Percentiles rank a stretch among this genome's conserved stretches.
Evolutionary conservation across 2,888 invertebrate genomes (phyloP).

Genomic region (Sepiola atlantica): DNA sequence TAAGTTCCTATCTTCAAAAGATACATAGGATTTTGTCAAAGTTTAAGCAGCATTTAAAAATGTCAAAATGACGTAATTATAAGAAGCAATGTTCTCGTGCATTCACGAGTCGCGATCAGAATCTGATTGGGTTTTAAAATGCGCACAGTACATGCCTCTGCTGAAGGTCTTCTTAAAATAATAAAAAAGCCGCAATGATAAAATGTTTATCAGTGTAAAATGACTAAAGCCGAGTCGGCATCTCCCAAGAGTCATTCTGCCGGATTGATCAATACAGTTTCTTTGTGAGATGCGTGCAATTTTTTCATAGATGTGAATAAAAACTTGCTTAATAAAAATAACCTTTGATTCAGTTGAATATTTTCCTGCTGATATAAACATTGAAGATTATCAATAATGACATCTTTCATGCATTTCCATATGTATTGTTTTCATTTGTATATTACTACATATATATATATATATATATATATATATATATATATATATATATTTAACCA

Average conservation of each 20-base stretch:
- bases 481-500: no score
- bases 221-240: neutral
- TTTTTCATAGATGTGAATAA: neutral
- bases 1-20: no score
- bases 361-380: neutral
- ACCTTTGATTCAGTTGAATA: neutral
- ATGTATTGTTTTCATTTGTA: neutral
- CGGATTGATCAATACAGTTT: neutral
- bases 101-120: neutral
- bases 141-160: neutral
- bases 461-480: no score
- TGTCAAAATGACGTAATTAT: neutral
- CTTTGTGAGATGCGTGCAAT: neutral
- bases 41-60: neutral
- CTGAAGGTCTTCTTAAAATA: neutral
- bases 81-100: neutral
- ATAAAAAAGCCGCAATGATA: neutral
- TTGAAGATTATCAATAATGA: neutral
- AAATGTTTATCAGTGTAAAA: neutral
- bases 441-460: no score
- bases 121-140: neutral
- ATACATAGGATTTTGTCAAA: neutral
- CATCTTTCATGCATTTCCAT: neutral
- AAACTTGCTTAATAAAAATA: neutral
- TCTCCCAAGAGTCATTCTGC: neutral